Evolutionary conservation across 23 tunicate species (phyloP).

Genomic region (Clavelina lepadiformis): DNA sequence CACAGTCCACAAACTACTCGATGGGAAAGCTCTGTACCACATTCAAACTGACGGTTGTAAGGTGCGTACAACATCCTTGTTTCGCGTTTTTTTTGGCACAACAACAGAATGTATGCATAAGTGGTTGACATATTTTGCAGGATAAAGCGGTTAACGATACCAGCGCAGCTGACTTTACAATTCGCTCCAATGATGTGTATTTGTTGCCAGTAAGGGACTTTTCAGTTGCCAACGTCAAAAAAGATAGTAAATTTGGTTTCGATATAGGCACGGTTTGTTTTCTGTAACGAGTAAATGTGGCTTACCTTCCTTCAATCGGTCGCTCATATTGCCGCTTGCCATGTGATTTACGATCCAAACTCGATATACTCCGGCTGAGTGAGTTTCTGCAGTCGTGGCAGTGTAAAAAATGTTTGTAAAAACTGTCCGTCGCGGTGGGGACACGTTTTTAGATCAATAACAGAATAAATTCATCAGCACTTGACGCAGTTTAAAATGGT

Average conservation of each 20-base stretch:
- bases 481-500: too few species aligned
- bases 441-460: too few species aligned
- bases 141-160: background rate
- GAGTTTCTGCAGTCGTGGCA: too few species aligned
- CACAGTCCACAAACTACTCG: slow-evolving; percentile 21
- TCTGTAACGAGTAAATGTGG: slow-evolving; percentile 4
- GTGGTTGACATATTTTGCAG: background rate
- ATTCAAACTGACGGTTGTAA: slow-evolving; percentile 32
- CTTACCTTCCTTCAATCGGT: background rate
- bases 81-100: background rate
- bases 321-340: too few species aligned
- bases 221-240: slow-evolving; percentile 12
- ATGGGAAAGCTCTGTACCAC: slow-evolving; percentile 25
- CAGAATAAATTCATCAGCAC: too few species aligned
- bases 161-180: slow-evolving; percentile 19
- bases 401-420: too few species aligned
- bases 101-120: background rate
- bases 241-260: slow-evolving; percentile 23
- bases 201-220: slow-evolving; percentile 40
- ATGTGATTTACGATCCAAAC: too few species aligned
- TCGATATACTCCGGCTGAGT: too few species aligned
- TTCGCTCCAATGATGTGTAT: background rate
- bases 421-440: too few species aligned
- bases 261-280: slow-evolving; percentile 30
- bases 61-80: background rate